These are phyloP conservation scores for Apostichopus californicus DNA, from an alignment of 35 echinoderm and acorn worm genomes.

Conservation along the genomic window DNA sequence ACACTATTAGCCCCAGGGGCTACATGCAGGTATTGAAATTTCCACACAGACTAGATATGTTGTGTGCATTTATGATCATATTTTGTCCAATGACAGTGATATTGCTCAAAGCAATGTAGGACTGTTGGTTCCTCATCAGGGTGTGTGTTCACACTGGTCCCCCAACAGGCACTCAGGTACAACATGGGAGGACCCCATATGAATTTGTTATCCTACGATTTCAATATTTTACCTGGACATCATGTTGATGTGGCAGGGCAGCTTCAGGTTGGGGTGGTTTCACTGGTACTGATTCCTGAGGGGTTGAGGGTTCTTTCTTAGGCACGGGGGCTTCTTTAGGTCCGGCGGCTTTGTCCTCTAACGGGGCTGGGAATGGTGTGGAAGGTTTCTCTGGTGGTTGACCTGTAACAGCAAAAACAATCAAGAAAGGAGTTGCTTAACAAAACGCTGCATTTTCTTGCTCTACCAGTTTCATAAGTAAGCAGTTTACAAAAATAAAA, in stretches of 20 bases:
- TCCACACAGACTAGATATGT: background rate
- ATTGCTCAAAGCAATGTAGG: too few species aligned
- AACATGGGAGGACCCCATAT: too few species aligned
- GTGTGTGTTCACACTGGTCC: too few species aligned
- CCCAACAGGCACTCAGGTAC: too few species aligned
- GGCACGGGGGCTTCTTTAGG: slow-evolving; percentile 29
- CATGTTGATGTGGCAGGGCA: slow-evolving; percentile 2
- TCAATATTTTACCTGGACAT: slow-evolving; percentile 1
- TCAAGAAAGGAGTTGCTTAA: too few species aligned
- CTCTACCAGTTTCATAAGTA: too few species aligned
- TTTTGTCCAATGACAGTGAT: too few species aligned
- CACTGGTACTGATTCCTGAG: background rate
- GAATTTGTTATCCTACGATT: background rate
- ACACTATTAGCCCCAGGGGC: too few species aligned
- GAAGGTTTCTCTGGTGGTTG: slow-evolving; percentile 75
- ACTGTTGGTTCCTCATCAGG: too few species aligned
- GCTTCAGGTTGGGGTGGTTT: slow-evolving; percentile 14
- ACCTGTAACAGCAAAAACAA: slow-evolving; percentile 39
- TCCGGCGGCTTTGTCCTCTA: slow-evolving; percentile 57
- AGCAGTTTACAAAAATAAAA: too few species aligned
- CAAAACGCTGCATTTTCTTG: too few species aligned
- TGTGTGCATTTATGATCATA: too few species aligned
- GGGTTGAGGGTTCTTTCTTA: slow-evolving; percentile 16
- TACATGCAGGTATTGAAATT: background rate
- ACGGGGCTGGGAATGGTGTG: slow-evolving; percentile 90